Evolutionary conservation across 2,113 vertebrate species (phyloP).

Genomic region (Todiramphus saurophagus): DNA sequence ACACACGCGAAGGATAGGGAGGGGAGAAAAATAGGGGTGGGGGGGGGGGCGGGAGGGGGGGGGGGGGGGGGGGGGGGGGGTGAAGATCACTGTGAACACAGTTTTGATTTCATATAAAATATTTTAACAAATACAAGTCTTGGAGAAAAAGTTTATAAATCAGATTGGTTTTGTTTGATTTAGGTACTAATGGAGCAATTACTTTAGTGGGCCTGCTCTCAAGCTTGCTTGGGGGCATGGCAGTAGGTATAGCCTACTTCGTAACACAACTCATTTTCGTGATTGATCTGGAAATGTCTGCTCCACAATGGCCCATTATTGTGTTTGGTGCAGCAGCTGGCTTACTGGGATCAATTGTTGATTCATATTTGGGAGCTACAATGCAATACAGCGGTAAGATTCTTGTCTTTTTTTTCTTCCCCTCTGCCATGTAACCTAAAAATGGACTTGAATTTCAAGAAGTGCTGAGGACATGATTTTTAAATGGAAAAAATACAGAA

Average conservation of each 20-base stretch:
- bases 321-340: slow-evolving; percentile 86
- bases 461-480: neutral
- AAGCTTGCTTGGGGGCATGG: slow-evolving; percentile 87
- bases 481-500: neutral
- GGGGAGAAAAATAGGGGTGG: too few relatives aligned
- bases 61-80: too few relatives aligned
- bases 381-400: slow-evolving; percentile 94
- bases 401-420: neutral
- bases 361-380: slow-evolving; percentile 92
- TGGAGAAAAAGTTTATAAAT: neutral
- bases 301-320: slow-evolving; percentile 92
- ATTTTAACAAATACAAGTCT: neutral
- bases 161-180: neutral
- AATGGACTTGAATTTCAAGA: neutral
- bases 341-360: slow-evolving; percentile 90
- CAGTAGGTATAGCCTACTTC: slow-evolving; percentile 87
- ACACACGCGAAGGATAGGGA: too few relatives aligned
- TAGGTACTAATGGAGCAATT: slow-evolving; percentile 94
- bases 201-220: slow-evolving; percentile 84
- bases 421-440: neutral
- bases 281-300: slow-evolving; percentile 82
- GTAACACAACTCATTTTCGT: slow-evolving; percentile 84
- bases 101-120: neutral
- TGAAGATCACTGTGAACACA: neutral
- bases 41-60: too few relatives aligned